Evolutionary conservation across 2,113 vertebrate genomes (phyloP).

Genomic region (Epinephelus fuscoguttatus): DNA sequence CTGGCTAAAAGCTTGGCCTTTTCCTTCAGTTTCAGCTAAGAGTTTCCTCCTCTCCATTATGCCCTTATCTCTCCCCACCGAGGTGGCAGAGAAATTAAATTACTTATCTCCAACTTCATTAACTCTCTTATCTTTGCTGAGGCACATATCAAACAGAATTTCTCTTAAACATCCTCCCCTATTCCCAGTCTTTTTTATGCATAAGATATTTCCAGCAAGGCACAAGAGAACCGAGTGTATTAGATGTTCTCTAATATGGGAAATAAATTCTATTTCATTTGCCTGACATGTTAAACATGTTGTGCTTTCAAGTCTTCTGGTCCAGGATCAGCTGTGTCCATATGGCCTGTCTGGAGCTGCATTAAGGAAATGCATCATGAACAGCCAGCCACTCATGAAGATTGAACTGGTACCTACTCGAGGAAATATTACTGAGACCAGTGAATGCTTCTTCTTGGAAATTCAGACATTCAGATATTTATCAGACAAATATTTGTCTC

Average conservation of each 20-base stretch:
- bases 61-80: conserved; percentile 63
- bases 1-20: conserved; percentile 41
- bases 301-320: conserved; percentile 22
- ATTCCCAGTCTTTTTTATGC: conserved; percentile 44
- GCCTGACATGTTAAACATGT: conserved; percentile 31
- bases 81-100: conserved; percentile 79
- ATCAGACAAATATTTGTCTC: background rate
- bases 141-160: conserved; percentile 75
- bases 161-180: conserved; percentile 57
- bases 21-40: conserved; percentile 51
- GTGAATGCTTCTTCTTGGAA: background rate
- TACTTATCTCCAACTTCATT: conserved; percentile 79
- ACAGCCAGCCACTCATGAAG: background rate
- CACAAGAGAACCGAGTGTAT: conserved; percentile 22
- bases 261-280: conserved; percentile 52
- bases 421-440: background rate
- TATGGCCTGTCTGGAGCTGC: conserved; percentile 10
- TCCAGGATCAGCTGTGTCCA: conserved; percentile 11
- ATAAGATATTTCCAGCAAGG: conserved; percentile 37
- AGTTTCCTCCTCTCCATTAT: conserved; percentile 58
- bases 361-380: background rate
- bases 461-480: background rate
- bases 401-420: background rate
- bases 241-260: conserved; percentile 29
- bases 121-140: conserved; percentile 75